A percentile compares a stretch with the other conserved stretches of the same genome.
Conservation (phyloP, 2,113 vertebrate species). For the Tetrax tetrax region DNA sequence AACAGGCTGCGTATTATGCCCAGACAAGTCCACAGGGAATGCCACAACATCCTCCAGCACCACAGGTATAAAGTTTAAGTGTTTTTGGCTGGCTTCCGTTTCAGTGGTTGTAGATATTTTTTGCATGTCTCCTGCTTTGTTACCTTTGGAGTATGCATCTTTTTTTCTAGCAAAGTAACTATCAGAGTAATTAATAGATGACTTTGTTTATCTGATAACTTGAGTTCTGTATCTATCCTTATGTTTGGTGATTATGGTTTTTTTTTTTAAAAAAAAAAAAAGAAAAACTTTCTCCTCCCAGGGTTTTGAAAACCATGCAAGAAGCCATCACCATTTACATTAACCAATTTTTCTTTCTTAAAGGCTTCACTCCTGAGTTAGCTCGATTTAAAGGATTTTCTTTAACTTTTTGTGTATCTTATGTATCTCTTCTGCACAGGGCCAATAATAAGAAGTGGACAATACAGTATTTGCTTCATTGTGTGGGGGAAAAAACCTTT, state of each 20-base stretch:
- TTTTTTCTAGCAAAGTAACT: constrained; percentile 66
- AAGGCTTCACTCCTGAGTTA: constrained; percentile 90
- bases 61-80: constrained; percentile 86
- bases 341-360: constrained; percentile 88
- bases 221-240: constrained; percentile 73
- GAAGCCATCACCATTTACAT: constrained; percentile 80
- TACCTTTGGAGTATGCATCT: constrained; percentile 65
- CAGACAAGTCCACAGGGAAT: constrained; percentile 92
- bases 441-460: constrained; percentile 99
- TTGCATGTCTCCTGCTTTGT: constrained; percentile 72
- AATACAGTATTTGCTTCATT: constrained; percentile 99
- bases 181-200: constrained; percentile 48
- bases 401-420: constrained; percentile 99
- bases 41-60: constrained; percentile 89
- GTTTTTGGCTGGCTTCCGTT: constrained; percentile 40
- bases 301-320: constrained; percentile 89
- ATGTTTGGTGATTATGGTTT: constrained; percentile 71
- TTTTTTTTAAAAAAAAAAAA: constrained; percentile 11
- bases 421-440: constrained; percentile 99
- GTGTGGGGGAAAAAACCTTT: constrained; percentile 99
- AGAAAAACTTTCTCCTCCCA: constrained; percentile 79
- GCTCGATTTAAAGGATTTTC: constrained; percentile 87
- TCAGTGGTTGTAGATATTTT: constrained; percentile 44
- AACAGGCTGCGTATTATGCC: constrained; percentile 97
- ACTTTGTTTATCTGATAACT: constrained; percentile 69